Evolutionary conservation across 2,888 invertebrate genomes (phyloP), one percentile per base, ranked within the genome.

Genomic region (Synanthedon formicaeformis): DNA sequence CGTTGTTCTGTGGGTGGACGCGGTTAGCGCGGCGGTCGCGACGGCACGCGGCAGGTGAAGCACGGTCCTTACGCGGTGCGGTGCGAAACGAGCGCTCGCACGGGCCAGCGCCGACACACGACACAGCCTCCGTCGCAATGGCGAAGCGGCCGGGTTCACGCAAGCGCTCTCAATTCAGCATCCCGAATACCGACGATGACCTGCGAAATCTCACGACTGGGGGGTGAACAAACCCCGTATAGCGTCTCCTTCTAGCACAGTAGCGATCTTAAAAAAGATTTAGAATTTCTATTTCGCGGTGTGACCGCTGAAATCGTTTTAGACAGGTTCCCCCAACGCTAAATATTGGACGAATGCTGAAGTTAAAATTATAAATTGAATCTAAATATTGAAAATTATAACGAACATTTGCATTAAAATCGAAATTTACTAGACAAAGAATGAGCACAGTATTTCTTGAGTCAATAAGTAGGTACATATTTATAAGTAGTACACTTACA

Each of bases 41-140:
- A 66, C 74, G 69, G 67, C 56, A 55, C 54, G 50, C 41, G 51
- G 45, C 52, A 49, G 49, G 16, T 34, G 57, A 65, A 68, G 66
- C 63, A 62, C 62, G 59, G 59, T 53, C 58, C 58, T 60, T 60
- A 52, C 55, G 54, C 67, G 65, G 60, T 62, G 68, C 70, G 74
- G 69, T 67, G 71, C 72, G 70, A 71, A 64, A 76, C 78, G 71
- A 78, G 76, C 81, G 78, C 78, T 82, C 76, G 79, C 81, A 75
- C 80, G 78, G 81, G 73, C 81, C 78, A 80, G 79, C 81, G 83
- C 83, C 76, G 82, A 84, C 80, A 82, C 79, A 82, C 84, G 80
- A 84, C 81, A 84, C 81, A 84, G 81, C 82, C 81, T 81, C 81
- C 85, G 85, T 81, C 85, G 85, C 85, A 86, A 86, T 86, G 86